A percentile compares a stretch with the other conserved stretches of the same genome.
Conservation (phyloP, 2,113 vertebrate genomes). For the Camelus dromedarius region DNA sequence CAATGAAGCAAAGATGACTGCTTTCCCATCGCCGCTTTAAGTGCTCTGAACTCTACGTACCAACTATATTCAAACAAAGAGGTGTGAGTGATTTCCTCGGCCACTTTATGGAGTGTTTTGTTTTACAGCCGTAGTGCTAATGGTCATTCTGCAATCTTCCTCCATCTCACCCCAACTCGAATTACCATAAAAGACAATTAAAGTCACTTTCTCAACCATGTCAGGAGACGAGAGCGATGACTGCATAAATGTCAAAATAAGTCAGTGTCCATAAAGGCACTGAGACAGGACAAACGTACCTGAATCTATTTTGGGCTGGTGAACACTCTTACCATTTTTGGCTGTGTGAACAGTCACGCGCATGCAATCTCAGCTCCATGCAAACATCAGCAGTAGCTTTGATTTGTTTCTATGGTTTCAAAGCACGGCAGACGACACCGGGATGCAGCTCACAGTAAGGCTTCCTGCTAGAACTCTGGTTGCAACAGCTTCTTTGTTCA, state of each 20-base stretch:
- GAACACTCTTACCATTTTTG: conserved; percentile 56
- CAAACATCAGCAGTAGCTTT: conserved; percentile 31
- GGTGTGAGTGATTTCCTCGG: background rate
- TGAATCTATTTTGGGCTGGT: conserved; percentile 46
- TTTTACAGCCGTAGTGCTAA: background rate
- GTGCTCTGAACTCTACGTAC: background rate
- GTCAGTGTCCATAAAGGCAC: background rate
- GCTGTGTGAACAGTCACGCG: background rate
- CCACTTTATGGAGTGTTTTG: background rate
- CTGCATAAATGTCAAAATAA: conserved; percentile 38
- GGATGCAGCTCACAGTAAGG: background rate
- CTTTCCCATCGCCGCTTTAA: background rate
- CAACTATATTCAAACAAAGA: background rate
- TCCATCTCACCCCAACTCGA: background rate
- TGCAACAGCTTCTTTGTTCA: background rate
- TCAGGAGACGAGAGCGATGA: conserved; percentile 26
- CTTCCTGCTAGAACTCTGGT: background rate
- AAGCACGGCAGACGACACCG: background rate
- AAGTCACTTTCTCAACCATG: conserved; percentile 15
- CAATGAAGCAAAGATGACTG: background rate
- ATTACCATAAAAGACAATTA: conserved; percentile 9
- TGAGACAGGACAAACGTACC: conserved; percentile 29
- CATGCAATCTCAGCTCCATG: background rate
- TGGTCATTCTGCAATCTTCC: background rate
- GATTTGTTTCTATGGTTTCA: conserved; percentile 76